These are phyloP conservation scores for Oryzias javanicus DNA, from an alignment of 2,113 vertebrate species.

Conservation along the genomic window DNA sequence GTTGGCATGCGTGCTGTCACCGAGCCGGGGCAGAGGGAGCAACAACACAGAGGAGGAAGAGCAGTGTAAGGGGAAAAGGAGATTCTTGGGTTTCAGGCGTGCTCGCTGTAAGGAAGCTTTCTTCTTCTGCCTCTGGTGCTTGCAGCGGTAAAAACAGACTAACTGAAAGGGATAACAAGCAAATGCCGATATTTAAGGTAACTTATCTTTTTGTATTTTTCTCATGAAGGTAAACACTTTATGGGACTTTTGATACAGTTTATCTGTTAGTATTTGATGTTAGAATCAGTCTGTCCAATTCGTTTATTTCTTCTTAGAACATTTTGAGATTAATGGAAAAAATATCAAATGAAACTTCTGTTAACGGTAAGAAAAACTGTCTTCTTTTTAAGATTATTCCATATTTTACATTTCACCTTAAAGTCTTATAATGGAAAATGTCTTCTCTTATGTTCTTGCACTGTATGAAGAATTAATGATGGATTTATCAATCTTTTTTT, in stretches of 20 bases:
- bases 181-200: conserved; percentile 77
- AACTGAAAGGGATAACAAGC: conserved; percentile 23
- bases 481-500: no score
- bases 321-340: not conserved
- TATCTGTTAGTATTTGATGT: not conserved
- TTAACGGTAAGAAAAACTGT: no score
- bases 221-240: conserved; percentile 25
- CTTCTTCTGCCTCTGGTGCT: conserved; percentile 30
- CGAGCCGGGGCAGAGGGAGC: conserved; percentile 37
- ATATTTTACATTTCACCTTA: no score
- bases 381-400: no score
- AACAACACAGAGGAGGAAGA: conserved; percentile 43
- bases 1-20: conserved; percentile 33
- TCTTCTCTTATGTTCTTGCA: no score
- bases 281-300: conserved; percentile 3
- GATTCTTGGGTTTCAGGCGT: conserved; percentile 29
- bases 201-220: conserved; percentile 15
- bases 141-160: conserved; percentile 21
- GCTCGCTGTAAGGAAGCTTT: conserved; percentile 24
- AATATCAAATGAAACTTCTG: no score
- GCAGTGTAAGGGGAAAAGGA: conserved; percentile 36
- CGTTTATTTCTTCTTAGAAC: not conserved
- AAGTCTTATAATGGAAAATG: no score
- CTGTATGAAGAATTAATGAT: no score
- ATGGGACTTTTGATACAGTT: not conserved